Evolutionary conservation across 2,797 vertebrate genomes (phyloP), one percentile per base, ranked within the genome.

Genomic region (Loriculus beryllinus): DNA sequence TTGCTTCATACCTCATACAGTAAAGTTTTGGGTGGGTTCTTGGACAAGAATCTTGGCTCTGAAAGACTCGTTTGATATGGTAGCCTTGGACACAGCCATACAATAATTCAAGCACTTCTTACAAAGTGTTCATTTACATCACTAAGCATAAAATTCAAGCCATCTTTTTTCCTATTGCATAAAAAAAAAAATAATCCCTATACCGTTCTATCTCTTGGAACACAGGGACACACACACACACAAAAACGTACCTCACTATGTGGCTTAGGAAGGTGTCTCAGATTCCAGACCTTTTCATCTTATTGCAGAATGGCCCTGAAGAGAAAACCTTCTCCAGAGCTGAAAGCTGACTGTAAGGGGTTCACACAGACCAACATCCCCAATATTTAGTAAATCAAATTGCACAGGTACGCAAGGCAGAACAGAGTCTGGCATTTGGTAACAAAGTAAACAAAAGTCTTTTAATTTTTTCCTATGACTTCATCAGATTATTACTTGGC

Each of bases 1-100:
- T 96, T 96, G 88, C 96, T 94, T 95, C 95, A 95, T 92, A 87
- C 33, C 76, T 85, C 76, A 89, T 81, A 84, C 86, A 88, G 81
- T 74, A 84, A 92, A 90, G 77, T 74, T 91, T 88, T 88, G 93
- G 85, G 92, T 94, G 93, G 92, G 51, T 79, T 93, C 93, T 76
- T 90, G 83, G 84, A 88, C 45, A 87, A 81, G 43, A 60, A 31
- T 70, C 54, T 83, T 96, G 89, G 86, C 86, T 86, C 23, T 69
- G n/a, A 83, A 86, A 65, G 20, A 33, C 7, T 1, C 29, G 31
- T 92, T 95, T 92, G 76, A 71, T 91, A 89, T 54, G 67, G 59
- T 77, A 87, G 81, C 51, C 74, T 94, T 86, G 82, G 79, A 85
- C 59, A 87, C 49, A 87, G 60, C 67, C n/a, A 68, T 75, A 92